phyloP scores from a whole-genome alignment of 1,140 invertebrate species.

The Melipona quadrifasciata region DNA sequence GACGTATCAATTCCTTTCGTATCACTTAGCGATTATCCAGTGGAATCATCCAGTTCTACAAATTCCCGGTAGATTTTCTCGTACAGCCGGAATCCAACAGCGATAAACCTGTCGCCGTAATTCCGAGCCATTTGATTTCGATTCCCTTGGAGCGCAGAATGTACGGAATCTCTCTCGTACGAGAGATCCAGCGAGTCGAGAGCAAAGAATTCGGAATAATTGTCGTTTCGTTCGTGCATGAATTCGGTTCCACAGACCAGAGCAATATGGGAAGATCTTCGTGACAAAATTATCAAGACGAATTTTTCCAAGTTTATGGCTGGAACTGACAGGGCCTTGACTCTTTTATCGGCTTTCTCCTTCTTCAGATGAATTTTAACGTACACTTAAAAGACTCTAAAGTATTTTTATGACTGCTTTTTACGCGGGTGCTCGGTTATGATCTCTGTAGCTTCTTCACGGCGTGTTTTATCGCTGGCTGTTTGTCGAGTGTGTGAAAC shows the following conservation, averaged over 20 bases:
- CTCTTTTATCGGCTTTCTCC: slow-evolving; percentile 4
- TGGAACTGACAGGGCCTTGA: too few species aligned
- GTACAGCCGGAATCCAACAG: not conserved
- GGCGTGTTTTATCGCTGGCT: not conserved
- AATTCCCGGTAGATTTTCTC: not conserved
- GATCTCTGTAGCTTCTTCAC: not conserved
- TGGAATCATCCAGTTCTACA: not conserved
- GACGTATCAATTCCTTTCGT: not conserved
- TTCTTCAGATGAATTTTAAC: not conserved
- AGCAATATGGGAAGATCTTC: not conserved
- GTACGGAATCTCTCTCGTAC: not conserved
- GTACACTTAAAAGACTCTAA: not conserved
- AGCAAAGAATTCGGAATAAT: slow-evolving; percentile 18
- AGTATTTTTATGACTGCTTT: not conserved
- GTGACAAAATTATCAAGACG: not conserved
- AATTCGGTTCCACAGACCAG: not conserved
- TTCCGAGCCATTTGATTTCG: not conserved
- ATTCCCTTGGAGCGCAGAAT: not conserved
- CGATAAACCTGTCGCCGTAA: not conserved
- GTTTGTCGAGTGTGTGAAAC: not conserved
- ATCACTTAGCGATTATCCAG: not conserved
- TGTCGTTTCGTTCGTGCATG: slow-evolving; percentile 34
- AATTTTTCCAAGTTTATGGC: not conserved
- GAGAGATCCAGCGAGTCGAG: not conserved
- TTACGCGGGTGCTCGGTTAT: not conserved